A percentile compares a stretch with the other conserved stretches of the same genome.
Evolutionary conservation across 1,140 invertebrate genomes (phyloP).

Genomic region (Orchestia grillus): DNA sequence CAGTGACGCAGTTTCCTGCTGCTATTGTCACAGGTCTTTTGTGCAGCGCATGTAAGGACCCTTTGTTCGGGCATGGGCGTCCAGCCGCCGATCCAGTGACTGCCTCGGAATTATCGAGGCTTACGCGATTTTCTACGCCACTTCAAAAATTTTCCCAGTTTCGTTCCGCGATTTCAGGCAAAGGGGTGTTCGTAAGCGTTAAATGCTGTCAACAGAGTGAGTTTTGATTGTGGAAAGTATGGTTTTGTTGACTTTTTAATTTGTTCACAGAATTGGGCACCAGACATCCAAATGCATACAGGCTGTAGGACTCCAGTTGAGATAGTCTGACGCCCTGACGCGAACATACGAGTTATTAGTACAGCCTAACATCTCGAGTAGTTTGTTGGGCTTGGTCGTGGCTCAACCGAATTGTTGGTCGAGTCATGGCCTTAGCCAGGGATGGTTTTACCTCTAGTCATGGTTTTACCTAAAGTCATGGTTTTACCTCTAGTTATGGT

Average conservation of each 20-base stretch:
- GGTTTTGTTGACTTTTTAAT: neutral
- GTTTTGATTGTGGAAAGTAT: neutral
- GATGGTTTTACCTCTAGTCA: no score
- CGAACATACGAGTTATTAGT: no score
- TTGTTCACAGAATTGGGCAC: no score
- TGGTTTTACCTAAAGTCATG: no score
- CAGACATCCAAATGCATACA: no score
- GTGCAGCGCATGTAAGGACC: constrained; percentile 16
- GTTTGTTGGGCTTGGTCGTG: no score
- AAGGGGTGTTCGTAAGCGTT: neutral
- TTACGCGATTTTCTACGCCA: neutral
- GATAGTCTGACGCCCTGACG: no score
- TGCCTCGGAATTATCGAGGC: neutral
- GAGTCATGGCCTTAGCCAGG: no score
- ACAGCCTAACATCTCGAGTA: no score
- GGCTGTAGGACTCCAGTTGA: no score
- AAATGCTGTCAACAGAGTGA: neutral
- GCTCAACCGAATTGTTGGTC: no score
- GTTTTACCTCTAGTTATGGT: no score
- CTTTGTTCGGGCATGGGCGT: constrained; percentile 15
- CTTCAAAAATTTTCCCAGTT: neutral
- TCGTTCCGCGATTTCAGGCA: neutral
- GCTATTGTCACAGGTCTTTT: constrained; percentile 11
- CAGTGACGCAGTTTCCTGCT: neutral
- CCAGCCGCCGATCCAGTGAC: neutral